These are phyloP conservation scores for Nematolebias whitei DNA, from an alignment of 2,113 vertebrate species.

Conservation along the genomic window DNA sequence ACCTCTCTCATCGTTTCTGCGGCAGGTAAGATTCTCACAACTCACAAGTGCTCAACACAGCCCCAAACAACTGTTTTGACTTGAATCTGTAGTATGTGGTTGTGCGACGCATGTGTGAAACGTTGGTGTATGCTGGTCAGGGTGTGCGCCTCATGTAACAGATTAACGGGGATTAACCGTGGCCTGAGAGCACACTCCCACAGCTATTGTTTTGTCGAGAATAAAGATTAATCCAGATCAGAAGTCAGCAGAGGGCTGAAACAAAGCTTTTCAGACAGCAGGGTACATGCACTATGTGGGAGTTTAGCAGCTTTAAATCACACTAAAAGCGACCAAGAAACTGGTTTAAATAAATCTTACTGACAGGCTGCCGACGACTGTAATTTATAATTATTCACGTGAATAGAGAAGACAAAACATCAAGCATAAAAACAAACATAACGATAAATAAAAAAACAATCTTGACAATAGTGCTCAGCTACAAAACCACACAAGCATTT, in stretches of 20 bases:
- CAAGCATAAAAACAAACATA: background rate
- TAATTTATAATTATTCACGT: background rate
- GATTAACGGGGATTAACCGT: constrained; percentile 64
- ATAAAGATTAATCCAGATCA: constrained; percentile 55
- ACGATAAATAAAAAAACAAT: constrained; percentile 16
- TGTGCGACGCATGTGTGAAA: background rate
- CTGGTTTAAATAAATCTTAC: background rate
- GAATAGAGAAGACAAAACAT: background rate
- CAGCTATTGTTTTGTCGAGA: constrained; percentile 49
- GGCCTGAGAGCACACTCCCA: constrained; percentile 38
- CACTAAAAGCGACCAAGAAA: background rate
- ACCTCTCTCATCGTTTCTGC: too few species aligned
- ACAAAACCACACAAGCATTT: constrained; percentile 26
- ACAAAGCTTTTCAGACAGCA: constrained; percentile 20
- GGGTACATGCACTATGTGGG: background rate
- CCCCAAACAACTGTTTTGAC: too few species aligned
- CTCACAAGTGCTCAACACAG: too few species aligned
- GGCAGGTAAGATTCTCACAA: background rate
- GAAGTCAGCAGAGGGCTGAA: constrained; percentile 33
- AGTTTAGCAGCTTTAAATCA: background rate
- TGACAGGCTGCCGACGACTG: background rate
- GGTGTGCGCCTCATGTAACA: constrained; percentile 1
- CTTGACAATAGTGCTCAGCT: background rate
- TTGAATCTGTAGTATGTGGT: background rate
- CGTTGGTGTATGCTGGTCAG: background rate